Evolutionary conservation across 2,888 invertebrate species (phyloP), one percentile per base, ranked within the genome.

Genomic region (Amphipoea oculea): DNA sequence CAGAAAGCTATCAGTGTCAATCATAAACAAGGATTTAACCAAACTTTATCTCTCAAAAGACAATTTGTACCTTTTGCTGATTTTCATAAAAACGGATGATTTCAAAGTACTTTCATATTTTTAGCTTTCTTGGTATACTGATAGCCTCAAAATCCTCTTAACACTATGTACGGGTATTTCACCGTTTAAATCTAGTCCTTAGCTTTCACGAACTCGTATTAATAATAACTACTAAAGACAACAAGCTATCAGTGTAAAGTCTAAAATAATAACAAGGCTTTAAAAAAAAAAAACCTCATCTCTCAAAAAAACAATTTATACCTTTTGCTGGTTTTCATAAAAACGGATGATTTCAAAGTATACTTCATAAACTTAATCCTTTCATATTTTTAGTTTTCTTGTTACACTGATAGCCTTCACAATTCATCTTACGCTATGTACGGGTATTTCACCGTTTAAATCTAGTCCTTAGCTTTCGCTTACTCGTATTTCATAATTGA

Each of bases 131-230:
- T 57, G 29, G 29, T n/a, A 66, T 65, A 81, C 63, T 65, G 76
- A 75, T 42, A 69, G 54, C 76, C 36, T 66, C 75, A 0, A 20
- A 74, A 51, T 2, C 1, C 57, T 51, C 63, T 81, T 75, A 79
- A 57, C 20, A 69, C 65, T 75, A 74, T 5, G 14, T 17, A 36
- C 57, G 51, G 62, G 14, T 60, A 23, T 78, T 60, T 4, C 70
- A 57, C 79, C 40, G 42, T n/a, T 66, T 73, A 51, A 6, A 68
- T 57, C 54, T 73, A 80, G 54, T 7, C 23, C 51, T 80, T 62
- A 40, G 71, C 63, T 62, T 71, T 71, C n/a, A 62, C 62, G 6
- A 20, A 62, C 17, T 40, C n/a, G 36, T 40, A 40, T 40, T 60
- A 11, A 11, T 57, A 57, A 57, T 57, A n/a, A 57, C 57, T 57